phyloP scores from a whole-genome alignment of 2,113 vertebrate species.

The Cinclus cinclus region DNA sequence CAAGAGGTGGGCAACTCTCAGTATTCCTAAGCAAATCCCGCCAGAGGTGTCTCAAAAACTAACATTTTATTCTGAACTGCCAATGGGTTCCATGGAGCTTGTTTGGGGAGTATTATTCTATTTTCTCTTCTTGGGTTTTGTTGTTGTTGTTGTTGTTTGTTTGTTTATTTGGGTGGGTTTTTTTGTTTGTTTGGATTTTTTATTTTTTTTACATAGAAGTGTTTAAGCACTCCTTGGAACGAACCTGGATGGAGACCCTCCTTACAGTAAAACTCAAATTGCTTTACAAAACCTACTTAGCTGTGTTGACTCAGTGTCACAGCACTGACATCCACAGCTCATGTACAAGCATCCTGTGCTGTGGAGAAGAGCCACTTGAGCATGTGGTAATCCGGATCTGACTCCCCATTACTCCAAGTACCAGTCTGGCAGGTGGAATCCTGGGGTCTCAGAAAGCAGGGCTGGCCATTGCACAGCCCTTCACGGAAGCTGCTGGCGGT shows the following conservation, averaged over 20 bases:
- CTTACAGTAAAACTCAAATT: background rate
- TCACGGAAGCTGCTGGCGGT: rapidly evolving
- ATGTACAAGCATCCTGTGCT: rapidly evolving
- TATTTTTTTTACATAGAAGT: background rate
- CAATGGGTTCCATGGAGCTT: background rate
- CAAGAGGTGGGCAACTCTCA: background rate
- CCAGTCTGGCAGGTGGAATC: background rate
- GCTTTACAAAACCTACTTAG: background rate
- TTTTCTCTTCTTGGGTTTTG: background rate
- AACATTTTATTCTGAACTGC: background rate
- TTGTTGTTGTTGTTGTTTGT: too few relatives aligned
- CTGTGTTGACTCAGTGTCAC: too few relatives aligned
- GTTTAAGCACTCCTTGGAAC: background rate
- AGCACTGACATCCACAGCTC: background rate
- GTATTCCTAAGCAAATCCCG: background rate
- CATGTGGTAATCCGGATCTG: rapidly evolving
- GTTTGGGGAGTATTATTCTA: too few relatives aligned
- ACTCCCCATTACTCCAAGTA: rapidly evolving
- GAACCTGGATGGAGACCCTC: rapidly evolving
- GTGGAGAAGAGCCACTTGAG: background rate
- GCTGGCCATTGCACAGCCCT: background rate
- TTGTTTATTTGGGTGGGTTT: too few relatives aligned
- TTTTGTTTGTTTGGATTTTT: too few relatives aligned
- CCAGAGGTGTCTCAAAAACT: background rate
- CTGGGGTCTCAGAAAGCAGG: background rate